Evolutionary conservation across 2,113 vertebrate genomes (phyloP), one percentile per base, ranked within the genome.

Genomic region (Archocentrus centrarchus): DNA sequence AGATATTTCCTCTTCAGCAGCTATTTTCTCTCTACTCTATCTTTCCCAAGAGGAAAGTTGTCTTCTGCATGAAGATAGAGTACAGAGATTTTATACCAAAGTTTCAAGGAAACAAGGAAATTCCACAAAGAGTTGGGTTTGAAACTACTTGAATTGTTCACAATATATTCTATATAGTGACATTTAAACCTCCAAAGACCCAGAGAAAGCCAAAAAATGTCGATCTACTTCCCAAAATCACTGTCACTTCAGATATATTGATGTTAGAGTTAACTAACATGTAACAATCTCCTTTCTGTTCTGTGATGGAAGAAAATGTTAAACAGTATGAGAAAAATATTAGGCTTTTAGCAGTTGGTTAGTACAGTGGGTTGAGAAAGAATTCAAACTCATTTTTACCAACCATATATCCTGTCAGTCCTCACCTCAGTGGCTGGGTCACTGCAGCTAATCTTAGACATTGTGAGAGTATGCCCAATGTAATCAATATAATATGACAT

Each of bases 41-140:
- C 59, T 81, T 81, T 86, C 78, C 79, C 77, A 55, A 57, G 68
- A 90, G 89, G 55, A 79, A 70, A 68, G 4, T 61, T 57, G 61
- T 86, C 57, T 10, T 20, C 73, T 75, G 39, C 8, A 80, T 47
- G 10, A 24, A 17, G 37, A 77, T 64, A 75, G 59, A 89, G 59
- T 70, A 80, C n/a, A 11, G 24, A 30, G 47, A 53, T 63, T 75
- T 70, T 84, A 47, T 70, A 55, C 37, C 30, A 77, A 39, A 20
- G 27, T 59, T 75, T 59, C 62, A 50, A 64, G n/a, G 77, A 91
- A 80, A 55, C 18, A 53, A 58, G 73, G 50, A 63, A 90, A 86
- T 82, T 76, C 24, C 44, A 53, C 30, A 50, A 81, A 88, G 11
- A 61, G 61, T 61, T 68, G 22, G 55, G 47, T 30, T 64, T 58